Evolutionary conservation across 1,140 invertebrate genomes (phyloP).

Genomic region (Drosophila fuyamai): DNA sequence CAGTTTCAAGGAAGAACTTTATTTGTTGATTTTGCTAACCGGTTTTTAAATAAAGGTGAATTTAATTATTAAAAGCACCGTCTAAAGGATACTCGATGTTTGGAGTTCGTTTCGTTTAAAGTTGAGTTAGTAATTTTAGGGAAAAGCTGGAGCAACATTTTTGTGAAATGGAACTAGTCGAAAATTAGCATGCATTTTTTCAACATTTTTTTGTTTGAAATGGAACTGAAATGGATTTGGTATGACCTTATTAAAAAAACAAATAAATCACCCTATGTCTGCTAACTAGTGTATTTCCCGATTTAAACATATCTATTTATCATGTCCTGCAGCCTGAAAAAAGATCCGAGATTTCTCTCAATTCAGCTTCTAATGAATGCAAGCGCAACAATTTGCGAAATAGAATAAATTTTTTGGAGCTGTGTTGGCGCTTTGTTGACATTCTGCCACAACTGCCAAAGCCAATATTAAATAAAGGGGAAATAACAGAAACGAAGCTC

Average conservation of each 20-base stretch:
- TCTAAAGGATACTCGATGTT: not conserved
- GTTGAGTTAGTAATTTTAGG: too few relatives aligned
- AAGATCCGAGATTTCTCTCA: not conserved
- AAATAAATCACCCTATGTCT: too few relatives aligned
- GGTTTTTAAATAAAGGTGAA: too few relatives aligned
- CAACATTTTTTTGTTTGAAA: too few relatives aligned
- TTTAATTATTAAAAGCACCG: not conserved
- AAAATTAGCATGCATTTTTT: too few relatives aligned
- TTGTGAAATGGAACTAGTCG: too few relatives aligned
- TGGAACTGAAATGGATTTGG: too few relatives aligned
- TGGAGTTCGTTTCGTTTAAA: too few relatives aligned
- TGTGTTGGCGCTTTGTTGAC: conserved; percentile 44
- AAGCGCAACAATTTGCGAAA: conserved; percentile 26
- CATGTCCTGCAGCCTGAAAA: not conserved
- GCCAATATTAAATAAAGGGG: conserved; percentile 51
- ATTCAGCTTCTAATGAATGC: not conserved
- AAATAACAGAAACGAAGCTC: conserved; percentile 27
- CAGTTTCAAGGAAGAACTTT: not conserved
- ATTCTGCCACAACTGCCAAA: conserved; percentile 48
- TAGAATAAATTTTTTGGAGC: conserved; percentile 39
- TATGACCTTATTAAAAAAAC: too few relatives aligned
- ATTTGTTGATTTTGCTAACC: not conserved
- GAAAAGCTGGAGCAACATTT: too few relatives aligned
- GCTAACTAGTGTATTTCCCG: too few relatives aligned
- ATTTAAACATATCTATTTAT: not conserved